A percentile compares a stretch with the other conserved stretches of the same genome.
These are phyloP conservation scores for Diplodus puntazzo DNA, from an alignment of 2,797 vertebrate species.

Conservation along the genomic window DNA sequence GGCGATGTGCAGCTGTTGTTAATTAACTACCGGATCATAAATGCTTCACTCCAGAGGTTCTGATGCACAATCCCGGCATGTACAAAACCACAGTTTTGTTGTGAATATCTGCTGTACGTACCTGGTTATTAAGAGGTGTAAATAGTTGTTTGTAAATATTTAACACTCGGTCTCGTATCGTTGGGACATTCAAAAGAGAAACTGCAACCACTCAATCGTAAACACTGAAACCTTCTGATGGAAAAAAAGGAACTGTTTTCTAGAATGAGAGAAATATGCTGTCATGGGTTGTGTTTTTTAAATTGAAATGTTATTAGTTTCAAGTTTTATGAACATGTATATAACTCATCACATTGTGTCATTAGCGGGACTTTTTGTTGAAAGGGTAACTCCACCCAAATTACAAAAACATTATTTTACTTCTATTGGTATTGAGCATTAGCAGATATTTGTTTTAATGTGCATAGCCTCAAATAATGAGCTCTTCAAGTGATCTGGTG, in stretches of 20 bases:
- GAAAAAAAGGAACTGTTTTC: constrained; percentile 26
- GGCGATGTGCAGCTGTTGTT: constrained; percentile 16
- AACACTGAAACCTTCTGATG: constrained; percentile 32
- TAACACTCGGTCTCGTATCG: constrained; percentile 42
- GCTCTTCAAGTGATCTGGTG: too few relatives aligned
- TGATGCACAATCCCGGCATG: constrained; percentile 34
- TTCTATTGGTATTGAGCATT: not conserved
- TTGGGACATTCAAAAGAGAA: constrained; percentile 46
- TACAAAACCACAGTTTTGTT: constrained; percentile 28
- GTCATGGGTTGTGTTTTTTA: constrained; percentile 10
- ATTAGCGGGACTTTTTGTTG: not conserved
- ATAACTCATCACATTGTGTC: not conserved
- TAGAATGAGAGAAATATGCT: not conserved
- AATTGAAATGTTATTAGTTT: constrained; percentile 7
- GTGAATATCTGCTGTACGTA: constrained; percentile 48
- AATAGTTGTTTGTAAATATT: constrained; percentile 76
- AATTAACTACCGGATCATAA: constrained; percentile 16
- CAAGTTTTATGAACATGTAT: not conserved
- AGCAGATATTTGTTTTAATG: not conserved
- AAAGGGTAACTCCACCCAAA: not conserved
- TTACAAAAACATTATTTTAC: not conserved
- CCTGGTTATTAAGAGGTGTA: constrained; percentile 50
- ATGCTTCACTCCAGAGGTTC: constrained; percentile 14
- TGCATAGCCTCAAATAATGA: too few relatives aligned
- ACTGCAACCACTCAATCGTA: constrained; percentile 6